Conservation (phyloP, 1,140 invertebrate species). For the Leptoteleia sp. region DNA sequence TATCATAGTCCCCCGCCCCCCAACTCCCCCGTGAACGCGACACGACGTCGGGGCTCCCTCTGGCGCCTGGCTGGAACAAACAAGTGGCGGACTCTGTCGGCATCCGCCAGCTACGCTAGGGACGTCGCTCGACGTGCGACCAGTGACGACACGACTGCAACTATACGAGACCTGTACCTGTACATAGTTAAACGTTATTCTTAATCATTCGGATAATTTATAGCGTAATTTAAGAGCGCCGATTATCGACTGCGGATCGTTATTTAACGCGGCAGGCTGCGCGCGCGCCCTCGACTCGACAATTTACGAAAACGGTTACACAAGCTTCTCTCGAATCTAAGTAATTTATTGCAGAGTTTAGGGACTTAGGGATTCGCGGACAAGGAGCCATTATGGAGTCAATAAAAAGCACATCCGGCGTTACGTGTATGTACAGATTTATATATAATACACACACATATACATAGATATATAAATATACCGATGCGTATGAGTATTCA, state of each 20-base stretch:
- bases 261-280: slow-evolving; percentile 74
- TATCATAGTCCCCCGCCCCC: slow-evolving; percentile 59
- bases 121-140: slow-evolving; percentile 51
- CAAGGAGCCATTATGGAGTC: slow-evolving; percentile 55
- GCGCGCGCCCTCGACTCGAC: slow-evolving; percentile 59
- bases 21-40: slow-evolving; percentile 15
- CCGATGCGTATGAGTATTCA: slow-evolving; percentile 3
- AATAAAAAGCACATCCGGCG: slow-evolving; percentile 40
- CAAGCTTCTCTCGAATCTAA: slow-evolving; percentile 64
- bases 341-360: slow-evolving; percentile 69
- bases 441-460: too few species aligned
- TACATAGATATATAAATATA: slow-evolving; percentile 1
- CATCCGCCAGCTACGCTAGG: slow-evolving; percentile 71
- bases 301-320: slow-evolving; percentile 32
- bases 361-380: slow-evolving; percentile 49
- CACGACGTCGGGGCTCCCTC: not conserved
- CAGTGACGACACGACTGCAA: slow-evolving; percentile 82
- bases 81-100: slow-evolving; percentile 78
- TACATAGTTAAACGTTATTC: slow-evolving; percentile 79
- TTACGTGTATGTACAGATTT: not conserved
- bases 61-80: slow-evolving; percentile 8
- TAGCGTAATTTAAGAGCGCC: slow-evolving; percentile 75
- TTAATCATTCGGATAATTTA: slow-evolving; percentile 79
- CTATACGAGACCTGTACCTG: slow-evolving; percentile 82
- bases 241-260: slow-evolving; percentile 73